phyloP scores from a whole-genome alignment of 2,113 vertebrate species.

The Zingel zingel region DNA sequence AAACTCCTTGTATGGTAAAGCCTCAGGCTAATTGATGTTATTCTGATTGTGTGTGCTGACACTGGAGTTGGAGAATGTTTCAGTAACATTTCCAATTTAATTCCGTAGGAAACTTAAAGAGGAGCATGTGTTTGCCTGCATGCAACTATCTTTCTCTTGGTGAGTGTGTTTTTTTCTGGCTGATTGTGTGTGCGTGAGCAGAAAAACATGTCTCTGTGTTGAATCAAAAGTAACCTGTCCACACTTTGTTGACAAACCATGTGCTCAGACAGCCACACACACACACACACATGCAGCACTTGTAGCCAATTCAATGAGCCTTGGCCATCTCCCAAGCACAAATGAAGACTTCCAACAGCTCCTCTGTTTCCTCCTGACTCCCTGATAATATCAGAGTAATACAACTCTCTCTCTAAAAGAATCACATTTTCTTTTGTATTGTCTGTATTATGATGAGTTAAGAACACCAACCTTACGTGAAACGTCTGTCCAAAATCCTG shows the following conservation, averaged over 20 bases:
- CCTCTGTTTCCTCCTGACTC: conserved; percentile 52
- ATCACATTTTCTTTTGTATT: too few relatives aligned
- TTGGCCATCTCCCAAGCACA: conserved; percentile 71
- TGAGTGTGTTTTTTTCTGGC: conserved; percentile 20
- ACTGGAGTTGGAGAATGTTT: conserved; percentile 23
- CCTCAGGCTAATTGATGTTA: conserved; percentile 22
- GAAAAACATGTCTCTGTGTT: conserved; percentile 24
- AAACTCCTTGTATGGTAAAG: conserved; percentile 41
- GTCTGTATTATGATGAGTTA: too few relatives aligned
- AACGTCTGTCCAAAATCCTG: too few relatives aligned
- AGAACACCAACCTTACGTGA: too few relatives aligned
- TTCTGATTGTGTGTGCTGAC: conserved; percentile 25
- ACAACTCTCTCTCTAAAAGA: background rate
- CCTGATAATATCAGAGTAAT: conserved; percentile 66
- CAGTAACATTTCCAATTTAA: conserved; percentile 35
- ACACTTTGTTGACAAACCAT: conserved; percentile 29
- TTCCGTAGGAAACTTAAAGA: conserved; percentile 49
- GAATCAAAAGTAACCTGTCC: conserved; percentile 30
- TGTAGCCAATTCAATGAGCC: conserved; percentile 42
- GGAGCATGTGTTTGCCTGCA: conserved; percentile 48
- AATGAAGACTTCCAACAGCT: conserved; percentile 69
- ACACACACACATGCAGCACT: conserved; percentile 13
- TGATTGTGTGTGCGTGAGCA: conserved; percentile 13
- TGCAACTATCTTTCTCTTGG: background rate
- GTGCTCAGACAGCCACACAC: conserved; percentile 1